These are phyloP conservation scores for Parasteatoda tepidariorum DNA, from an alignment of 1,140 invertebrate species.

Conservation along the genomic window DNA sequence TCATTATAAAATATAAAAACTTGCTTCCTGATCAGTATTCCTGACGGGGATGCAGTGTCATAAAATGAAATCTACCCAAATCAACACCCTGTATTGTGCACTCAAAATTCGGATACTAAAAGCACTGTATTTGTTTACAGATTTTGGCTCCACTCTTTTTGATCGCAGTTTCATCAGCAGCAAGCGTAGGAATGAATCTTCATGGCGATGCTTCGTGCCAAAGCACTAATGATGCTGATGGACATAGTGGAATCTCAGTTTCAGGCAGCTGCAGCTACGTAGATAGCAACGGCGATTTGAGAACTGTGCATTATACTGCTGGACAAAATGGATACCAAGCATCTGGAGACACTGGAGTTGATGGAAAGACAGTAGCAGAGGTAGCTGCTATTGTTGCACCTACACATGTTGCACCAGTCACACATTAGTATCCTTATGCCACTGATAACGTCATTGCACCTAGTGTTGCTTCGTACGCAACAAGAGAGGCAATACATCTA, in stretches of 20 bases:
- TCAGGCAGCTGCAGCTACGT: constrained; percentile 88
- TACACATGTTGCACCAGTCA: constrained; percentile 59
- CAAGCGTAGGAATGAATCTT: constrained; percentile 41
- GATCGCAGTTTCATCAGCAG: constrained; percentile 26
- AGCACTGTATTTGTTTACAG: constrained; percentile 14
- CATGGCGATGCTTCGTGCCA: constrained; percentile 53
- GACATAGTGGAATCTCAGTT: constrained; percentile 76
- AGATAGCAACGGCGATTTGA: constrained; percentile 82
- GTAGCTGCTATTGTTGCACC: constrained; percentile 60
- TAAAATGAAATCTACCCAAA: too few species aligned
- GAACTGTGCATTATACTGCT: constrained; percentile 86
- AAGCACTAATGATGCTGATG: constrained; percentile 57
- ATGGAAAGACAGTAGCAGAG: constrained; percentile 61
- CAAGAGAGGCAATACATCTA: too few species aligned
- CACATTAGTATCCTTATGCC: too few species aligned
- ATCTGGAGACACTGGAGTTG: constrained; percentile 60
- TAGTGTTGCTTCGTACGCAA: too few species aligned
- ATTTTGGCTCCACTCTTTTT: constrained; percentile 30
- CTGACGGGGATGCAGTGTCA: too few species aligned
- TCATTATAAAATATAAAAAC: too few species aligned
- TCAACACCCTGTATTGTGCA: too few species aligned
- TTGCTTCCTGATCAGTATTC: too few species aligned
- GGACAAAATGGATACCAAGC: constrained; percentile 70
- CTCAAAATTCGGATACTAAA: too few species aligned
- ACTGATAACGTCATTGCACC: too few species aligned